Evolutionary conservation across 1,140 invertebrate genomes (phyloP).

Genomic region (Trichonephila inaurata): DNA sequence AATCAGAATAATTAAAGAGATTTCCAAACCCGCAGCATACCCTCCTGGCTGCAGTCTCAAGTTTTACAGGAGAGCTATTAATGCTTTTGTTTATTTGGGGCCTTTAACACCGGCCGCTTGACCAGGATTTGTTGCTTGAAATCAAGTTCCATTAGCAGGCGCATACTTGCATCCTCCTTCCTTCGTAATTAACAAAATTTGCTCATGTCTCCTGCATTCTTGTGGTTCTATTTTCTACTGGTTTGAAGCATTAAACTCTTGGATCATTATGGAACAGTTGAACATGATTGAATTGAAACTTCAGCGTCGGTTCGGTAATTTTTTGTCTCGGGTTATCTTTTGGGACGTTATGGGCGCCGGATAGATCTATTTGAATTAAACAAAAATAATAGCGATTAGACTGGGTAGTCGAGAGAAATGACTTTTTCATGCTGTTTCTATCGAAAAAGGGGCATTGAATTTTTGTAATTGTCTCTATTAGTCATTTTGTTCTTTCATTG

Average conservation of each 20-base stretch:
- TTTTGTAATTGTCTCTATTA: too few relatives aligned
- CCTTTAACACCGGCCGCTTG: not conserved
- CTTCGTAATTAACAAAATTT: slow-evolving; percentile 49
- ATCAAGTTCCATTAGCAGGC: slow-evolving; percentile 47
- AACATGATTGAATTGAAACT: not conserved
- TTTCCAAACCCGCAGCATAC: too few relatives aligned
- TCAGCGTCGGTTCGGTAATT: not conserved
- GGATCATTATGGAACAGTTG: not conserved
- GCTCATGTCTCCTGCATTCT: not conserved
- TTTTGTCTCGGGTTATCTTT: not conserved
- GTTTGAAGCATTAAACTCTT: not conserved
- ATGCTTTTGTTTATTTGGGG: slow-evolving; percentile 36
- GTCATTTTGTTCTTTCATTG: too few relatives aligned
- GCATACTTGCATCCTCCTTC: slow-evolving; percentile 15
- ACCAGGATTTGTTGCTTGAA: slow-evolving; percentile 56
- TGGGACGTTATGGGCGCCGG: not conserved
- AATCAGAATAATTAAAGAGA: slow-evolving; percentile 43
- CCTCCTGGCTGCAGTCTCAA: slow-evolving; percentile 32
- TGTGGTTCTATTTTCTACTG: not conserved
- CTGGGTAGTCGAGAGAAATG: not conserved
- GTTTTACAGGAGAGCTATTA: not conserved
- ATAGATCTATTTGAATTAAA: not conserved
- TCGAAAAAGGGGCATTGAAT: too few relatives aligned
- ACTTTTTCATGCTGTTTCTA: too few relatives aligned
- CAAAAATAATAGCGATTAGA: not conserved